phyloP scores from a whole-genome alignment of 2,888 invertebrate species.

The Ophion costatus region DNA sequence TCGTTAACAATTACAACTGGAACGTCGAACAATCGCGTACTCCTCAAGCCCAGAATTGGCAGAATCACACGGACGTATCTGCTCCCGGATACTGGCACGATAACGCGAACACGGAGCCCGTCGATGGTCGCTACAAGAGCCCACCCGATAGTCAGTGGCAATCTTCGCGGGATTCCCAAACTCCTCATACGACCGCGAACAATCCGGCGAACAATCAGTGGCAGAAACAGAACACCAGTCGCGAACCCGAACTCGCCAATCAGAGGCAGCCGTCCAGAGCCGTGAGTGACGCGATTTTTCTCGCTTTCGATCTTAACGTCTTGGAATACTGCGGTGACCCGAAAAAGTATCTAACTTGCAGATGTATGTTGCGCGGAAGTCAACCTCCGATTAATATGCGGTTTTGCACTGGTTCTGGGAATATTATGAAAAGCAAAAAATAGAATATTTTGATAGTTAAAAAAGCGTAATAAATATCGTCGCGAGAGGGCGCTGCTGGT shows the following conservation, averaged over 20 bases:
- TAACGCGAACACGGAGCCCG: slow-evolving; percentile 59
- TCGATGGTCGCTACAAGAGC: slow-evolving; percentile 71
- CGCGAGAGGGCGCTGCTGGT: too few relatives aligned
- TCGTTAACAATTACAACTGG: slow-evolving; percentile 76
- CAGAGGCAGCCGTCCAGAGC: slow-evolving; percentile 63
- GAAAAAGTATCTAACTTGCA: too few relatives aligned
- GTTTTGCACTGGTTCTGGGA: too few relatives aligned
- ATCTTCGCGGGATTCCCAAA: slow-evolving; percentile 56
- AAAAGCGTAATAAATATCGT: too few relatives aligned
- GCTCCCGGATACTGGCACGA: slow-evolving; percentile 75
- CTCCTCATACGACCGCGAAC: slow-evolving; percentile 62
- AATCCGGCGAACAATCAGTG: slow-evolving; percentile 69
- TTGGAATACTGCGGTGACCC: too few relatives aligned
- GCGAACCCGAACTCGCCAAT: slow-evolving; percentile 65
- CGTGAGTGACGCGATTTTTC: slow-evolving; percentile 2
- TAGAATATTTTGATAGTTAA: too few relatives aligned
- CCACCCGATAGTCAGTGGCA: slow-evolving; percentile 69
- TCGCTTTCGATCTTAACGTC: not conserved
- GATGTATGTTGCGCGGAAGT: too few relatives aligned
- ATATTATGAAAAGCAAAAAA: too few relatives aligned
- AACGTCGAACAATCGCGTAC: slow-evolving; percentile 66
- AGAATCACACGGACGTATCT: slow-evolving; percentile 72
- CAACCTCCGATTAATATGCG: too few relatives aligned
- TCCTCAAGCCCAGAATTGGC: slow-evolving; percentile 71
- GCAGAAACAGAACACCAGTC: slow-evolving; percentile 73